Percentiles rank a stretch among this genome's conserved stretches.
phyloP scores from a whole-genome alignment of 2,113 vertebrate genomes.

The Deroptyus accipitrinus region DNA sequence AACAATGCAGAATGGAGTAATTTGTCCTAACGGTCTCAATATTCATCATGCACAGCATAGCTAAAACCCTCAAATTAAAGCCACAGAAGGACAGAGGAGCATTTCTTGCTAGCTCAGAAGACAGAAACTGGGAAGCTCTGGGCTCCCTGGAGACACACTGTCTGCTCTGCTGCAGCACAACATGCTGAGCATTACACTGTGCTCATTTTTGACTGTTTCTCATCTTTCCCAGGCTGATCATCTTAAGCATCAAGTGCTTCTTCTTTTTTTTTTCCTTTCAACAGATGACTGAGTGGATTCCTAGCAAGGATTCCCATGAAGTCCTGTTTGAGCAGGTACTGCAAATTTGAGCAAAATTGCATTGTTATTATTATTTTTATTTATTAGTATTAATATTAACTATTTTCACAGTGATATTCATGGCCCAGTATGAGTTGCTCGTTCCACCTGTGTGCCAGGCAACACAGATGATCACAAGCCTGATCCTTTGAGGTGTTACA shows the following conservation, averaged over 20 bases:
- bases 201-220: background rate
- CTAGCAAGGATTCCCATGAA: background rate
- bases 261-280: background rate
- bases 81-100: background rate
- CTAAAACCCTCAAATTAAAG: background rate
- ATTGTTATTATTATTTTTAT: background rate
- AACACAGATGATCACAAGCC: background rate
- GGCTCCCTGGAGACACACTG: background rate
- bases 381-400: background rate
- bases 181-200: background rate
- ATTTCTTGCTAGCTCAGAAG: background rate
- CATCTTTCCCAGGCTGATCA: background rate
- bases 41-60: background rate
- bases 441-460: background rate
- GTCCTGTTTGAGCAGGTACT: background rate
- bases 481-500: fast-evolving
- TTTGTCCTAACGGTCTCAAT: background rate
- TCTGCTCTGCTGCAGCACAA: background rate
- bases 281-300: background rate
- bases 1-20: background rate
- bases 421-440: background rate
- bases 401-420: background rate
- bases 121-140: background rate
- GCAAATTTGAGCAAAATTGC: background rate
- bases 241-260: background rate